Base-by-base conservation (phyloP, 2,888 invertebrate genomes). In the Tethea ocularis region DNA sequence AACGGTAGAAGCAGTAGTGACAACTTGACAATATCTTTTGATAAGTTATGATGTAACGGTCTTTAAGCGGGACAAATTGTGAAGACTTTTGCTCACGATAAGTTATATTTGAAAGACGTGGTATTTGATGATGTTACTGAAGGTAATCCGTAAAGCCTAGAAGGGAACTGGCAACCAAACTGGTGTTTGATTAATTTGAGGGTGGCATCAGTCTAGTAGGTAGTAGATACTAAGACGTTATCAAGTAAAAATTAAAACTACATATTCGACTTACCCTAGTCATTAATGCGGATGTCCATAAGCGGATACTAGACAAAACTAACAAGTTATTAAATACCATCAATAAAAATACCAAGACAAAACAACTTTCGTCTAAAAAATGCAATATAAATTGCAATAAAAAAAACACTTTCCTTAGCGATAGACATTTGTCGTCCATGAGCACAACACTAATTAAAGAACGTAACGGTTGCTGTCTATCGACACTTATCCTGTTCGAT, bases 361-460 rank as follows among this genome's bases (percentile, higher is more conserved):
- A 24, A 56, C 41, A 56, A 56, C 41, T 46, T 41, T 56, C 17
- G 26, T 46, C 41, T n/a, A 26, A 56, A 56, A 54, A 33, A 54
- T 33, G 54, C 54, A 22, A 54, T 54, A 22, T 54, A 36, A 33
- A 54, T 54, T 29, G 54, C 54, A 22, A 54, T 54, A 22, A 36
- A 36, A 33, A 54, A 36, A 20, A 36, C 57, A 52, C 38, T 52
- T 38, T 54, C 33, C 57, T 20, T 36, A 24, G 2, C 6, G 22
- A 54, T 22, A 36, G 54, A 54, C 54, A 54, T 60, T 67, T 63
- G 57, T 64, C 71, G 69, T 69, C 72, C 63, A 77, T 75, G 61
- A 65, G 58, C 53, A 75, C 71, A 77, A 68, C 66, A 69, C 74
- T 82, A 83, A 83, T 84, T 84, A 83, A 67, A 72, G 73, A 69